Base-by-base conservation (phyloP, 2,113 vertebrate genomes). In the Elephas maximus region DNA sequence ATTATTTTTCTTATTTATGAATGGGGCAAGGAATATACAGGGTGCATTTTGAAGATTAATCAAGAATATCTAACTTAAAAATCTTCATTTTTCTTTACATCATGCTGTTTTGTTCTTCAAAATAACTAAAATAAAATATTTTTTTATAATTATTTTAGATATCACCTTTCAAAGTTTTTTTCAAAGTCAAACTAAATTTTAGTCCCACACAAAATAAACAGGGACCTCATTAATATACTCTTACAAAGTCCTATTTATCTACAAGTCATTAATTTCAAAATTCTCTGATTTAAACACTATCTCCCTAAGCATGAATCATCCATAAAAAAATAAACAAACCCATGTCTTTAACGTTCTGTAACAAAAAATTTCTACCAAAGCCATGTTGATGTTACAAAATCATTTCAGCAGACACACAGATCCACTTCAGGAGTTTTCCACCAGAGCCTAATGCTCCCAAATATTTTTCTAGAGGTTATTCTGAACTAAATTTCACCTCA, bases 161-260 rank as follows among this genome's bases (percentile, higher is more conserved):
- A 95, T 44, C 18, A 81, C 62, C 12, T 17, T 85, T 85, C 37
- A 94, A 96, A 95, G 2, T 2, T n/a, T 51, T 85, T 69, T 76
- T 80, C 65, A 84, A 78, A 83, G 74, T 93, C 53, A 94, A 69
- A 78, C 45, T 93, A 62, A 91, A 91, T 82, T 95, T 94, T 20
- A 96, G 15, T 28, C 81, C 51, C 18, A 78, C 4, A 33, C 21
- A 67, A 37, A 95, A 62, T 81, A 82, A 79, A 91, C 5, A 96
- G 37, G 14, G 77, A 81, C 53, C 14, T 33, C 5, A 71, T 53
- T 92, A 82, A 80, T 57, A 94, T 5, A 30, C 18, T 62, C 57
- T 94, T 57, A 82, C 17, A 63, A 81, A 89, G 44, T 33, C 6
- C 14, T 44, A 44, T 90, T 95, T 96, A 90, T 53, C 37, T 44